A percentile compares a stretch with the other conserved stretches of the same genome.
These are phyloP conservation scores for Mustela erminea DNA, from an alignment of 2,797 vertebrate genomes.

Conservation along the genomic window DNA sequence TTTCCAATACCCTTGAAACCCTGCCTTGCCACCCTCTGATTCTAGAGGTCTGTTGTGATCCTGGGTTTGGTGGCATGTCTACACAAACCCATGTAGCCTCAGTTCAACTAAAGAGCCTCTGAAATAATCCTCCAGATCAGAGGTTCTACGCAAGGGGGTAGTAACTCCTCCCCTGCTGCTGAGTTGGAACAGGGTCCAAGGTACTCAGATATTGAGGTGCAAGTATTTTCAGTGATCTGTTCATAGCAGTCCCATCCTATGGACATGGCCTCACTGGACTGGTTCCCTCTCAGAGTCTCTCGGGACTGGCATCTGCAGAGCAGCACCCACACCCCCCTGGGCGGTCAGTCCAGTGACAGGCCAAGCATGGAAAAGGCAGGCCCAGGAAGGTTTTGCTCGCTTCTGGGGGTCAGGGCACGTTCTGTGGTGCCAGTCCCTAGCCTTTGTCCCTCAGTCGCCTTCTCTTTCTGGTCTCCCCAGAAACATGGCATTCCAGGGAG, in stretches of 20 bases:
- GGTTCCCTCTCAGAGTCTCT: no score
- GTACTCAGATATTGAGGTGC: not conserved
- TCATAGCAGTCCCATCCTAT: not conserved
- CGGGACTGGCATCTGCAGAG: not conserved
- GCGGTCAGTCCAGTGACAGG: accelerated
- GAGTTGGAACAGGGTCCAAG: not conserved
- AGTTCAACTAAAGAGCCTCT: not conserved
- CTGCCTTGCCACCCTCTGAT: not conserved
- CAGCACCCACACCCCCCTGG: not conserved
- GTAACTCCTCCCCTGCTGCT: not conserved
- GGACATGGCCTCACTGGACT: not conserved
- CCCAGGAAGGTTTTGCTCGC: no score
- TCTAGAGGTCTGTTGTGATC: not conserved
- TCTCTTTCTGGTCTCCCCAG: not conserved
- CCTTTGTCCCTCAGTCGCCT: not conserved
- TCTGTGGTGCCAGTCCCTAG: not conserved
- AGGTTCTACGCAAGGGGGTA: not conserved
- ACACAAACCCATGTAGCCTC: not conserved
- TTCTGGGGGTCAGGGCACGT: not conserved
- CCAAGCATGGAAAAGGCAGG: no score
- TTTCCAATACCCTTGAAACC: not conserved
- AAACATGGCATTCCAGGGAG: not conserved
- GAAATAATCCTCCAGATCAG: accelerated
- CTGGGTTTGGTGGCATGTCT: not conserved
- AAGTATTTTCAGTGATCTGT: not conserved